Evolutionary conservation across 1,140 invertebrate species (phyloP).

Genomic region (Streblospio benedicti): DNA sequence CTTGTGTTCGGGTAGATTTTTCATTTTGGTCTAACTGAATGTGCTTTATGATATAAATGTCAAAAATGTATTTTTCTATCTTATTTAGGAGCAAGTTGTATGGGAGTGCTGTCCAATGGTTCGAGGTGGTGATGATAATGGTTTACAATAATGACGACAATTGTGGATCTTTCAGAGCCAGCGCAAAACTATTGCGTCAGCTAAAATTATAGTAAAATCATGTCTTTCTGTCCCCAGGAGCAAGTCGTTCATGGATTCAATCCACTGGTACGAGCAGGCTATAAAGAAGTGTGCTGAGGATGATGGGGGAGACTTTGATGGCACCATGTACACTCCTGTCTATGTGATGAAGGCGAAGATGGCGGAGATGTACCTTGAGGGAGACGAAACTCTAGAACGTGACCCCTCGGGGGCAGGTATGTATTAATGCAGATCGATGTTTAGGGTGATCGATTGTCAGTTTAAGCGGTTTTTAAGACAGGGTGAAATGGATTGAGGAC

Average conservation of each 20-base stretch:
- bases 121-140: no score
- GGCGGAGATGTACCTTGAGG: slow-evolving; percentile 49
- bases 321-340: slow-evolving; percentile 37
- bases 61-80: no score
- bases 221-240: no score
- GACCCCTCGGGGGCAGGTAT: slow-evolving; percentile 49
- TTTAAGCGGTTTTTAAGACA: not conserved
- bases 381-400: slow-evolving; percentile 46
- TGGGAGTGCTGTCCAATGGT: no score
- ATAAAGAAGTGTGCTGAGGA: slow-evolving; percentile 41
- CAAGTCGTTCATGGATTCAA: slow-evolving; percentile 45
- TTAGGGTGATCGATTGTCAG: not conserved
- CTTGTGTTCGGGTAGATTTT: no score
- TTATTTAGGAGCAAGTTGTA: no score
- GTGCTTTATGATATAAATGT: no score
- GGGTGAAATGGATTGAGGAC: not conserved
- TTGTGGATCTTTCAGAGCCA: no score
- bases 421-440: not conserved
- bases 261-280: slow-evolving; percentile 48
- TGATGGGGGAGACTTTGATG: slow-evolving; percentile 48
- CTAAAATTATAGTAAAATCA: not conserved
- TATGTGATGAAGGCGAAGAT: slow-evolving; percentile 49
- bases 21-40: no score
- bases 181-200: no score
- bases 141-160: no score